phyloP scores from a whole-genome alignment of 2,888 invertebrate genomes.

The Brenthis ino region DNA sequence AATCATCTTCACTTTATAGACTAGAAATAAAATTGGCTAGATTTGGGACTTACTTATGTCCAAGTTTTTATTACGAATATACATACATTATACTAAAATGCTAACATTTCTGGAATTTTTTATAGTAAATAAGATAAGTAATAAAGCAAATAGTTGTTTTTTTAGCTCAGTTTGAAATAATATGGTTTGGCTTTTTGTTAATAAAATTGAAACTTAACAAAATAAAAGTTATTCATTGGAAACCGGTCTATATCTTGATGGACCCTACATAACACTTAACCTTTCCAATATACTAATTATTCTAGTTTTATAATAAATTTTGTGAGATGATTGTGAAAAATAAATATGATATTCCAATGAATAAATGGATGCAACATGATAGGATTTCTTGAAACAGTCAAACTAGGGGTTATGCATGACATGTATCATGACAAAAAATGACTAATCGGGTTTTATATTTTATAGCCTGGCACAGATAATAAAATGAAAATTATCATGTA shows the following conservation, averaged over 20 bases:
- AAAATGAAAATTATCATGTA: background rate
- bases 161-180: background rate
- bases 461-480: slow-evolving; percentile 7
- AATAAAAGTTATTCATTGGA: slow-evolving; percentile 38
- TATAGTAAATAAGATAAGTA: background rate
- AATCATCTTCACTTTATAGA: background rate
- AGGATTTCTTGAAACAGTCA: slow-evolving; percentile 7
- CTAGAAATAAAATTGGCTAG: background rate
- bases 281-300: background rate
- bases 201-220: slow-evolving; percentile 29
- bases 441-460: background rate
- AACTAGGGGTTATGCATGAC: slow-evolving; percentile 31
- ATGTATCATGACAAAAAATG: slow-evolving; percentile 19
- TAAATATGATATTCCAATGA: slow-evolving; percentile 37
- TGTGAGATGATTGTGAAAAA: background rate
- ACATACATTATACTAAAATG: background rate
- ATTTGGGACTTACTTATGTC: background rate
- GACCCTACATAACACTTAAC: background rate
- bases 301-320: background rate
- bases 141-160: background rate
- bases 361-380: slow-evolving; percentile 37
- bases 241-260: slow-evolving; percentile 16
- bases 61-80: background rate
- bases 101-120: background rate
- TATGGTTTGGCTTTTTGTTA: slow-evolving; percentile 7